Percentiles rank a stretch among this genome's conserved stretches.
These are phyloP conservation scores for Coregonus ussuriensis DNA, from an alignment of 2,797 vertebrate species.

Conservation along the genomic window DNA sequence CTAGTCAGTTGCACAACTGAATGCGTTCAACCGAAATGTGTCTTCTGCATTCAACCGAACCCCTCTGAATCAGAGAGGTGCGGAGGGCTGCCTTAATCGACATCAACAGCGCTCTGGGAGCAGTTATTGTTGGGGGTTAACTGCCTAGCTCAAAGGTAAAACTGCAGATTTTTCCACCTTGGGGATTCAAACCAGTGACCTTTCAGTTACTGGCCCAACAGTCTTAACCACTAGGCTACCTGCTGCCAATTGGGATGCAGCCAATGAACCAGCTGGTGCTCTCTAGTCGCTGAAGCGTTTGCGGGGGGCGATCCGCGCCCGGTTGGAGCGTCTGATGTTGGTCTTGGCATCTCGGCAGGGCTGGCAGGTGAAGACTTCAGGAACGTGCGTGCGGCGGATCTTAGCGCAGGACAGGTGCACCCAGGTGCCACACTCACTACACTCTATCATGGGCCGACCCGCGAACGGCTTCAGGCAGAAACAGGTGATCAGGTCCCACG, in stretches of 20 bases:
- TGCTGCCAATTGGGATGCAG: not conserved
- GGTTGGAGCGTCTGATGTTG: conserved; percentile 42
- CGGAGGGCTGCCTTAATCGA: too few relatives aligned
- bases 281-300: conserved; percentile 44
- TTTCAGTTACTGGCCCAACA: too few relatives aligned
- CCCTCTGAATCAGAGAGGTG: too few relatives aligned
- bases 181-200: too few relatives aligned
- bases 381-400: conserved; percentile 56
- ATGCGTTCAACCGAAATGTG: too few relatives aligned
- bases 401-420: conserved; percentile 62
- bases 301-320: conserved; percentile 34
- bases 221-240: too few relatives aligned
- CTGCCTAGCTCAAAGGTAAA: too few relatives aligned
- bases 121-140: too few relatives aligned
- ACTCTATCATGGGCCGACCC: conserved; percentile 62
- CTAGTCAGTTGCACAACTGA: not conserved
- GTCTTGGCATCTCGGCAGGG: conserved; percentile 51
- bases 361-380: conserved; percentile 59
- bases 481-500: conserved; percentile 63
- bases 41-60: too few relatives aligned
- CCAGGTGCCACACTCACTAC: conserved; percentile 55
- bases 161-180: too few relatives aligned
- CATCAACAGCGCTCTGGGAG: too few relatives aligned
- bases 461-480: conserved; percentile 62
- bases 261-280: not conserved